Conservation (phyloP, 2,888 invertebrate genomes). For the Drosophila demipolita region DNA sequence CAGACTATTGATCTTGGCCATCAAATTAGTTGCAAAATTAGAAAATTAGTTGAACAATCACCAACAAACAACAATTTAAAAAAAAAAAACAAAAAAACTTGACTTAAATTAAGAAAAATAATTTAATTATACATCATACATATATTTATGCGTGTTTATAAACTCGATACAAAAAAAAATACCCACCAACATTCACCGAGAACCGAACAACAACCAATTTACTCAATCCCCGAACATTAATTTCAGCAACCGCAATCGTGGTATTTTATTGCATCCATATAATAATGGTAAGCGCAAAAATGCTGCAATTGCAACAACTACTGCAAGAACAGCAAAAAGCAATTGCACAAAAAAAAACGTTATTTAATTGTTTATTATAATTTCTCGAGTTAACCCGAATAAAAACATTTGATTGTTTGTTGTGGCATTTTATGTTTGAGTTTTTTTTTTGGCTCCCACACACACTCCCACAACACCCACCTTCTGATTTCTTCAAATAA, state of each 20-base stretch:
- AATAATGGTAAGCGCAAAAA: constrained; percentile 87
- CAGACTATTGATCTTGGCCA: constrained; percentile 46
- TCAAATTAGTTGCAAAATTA: constrained; percentile 46
- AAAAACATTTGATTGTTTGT: constrained; percentile 36
- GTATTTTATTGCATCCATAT: constrained; percentile 87
- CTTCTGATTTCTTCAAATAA: constrained; percentile 1
- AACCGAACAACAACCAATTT: constrained; percentile 57
- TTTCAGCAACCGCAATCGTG: constrained; percentile 85
- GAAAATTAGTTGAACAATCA: constrained; percentile 51
- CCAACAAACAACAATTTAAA: constrained; percentile 6
- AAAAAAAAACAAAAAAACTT: neutral
- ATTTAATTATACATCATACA: constrained; percentile 24
- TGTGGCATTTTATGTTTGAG: constrained; percentile 36
- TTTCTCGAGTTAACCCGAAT: constrained; percentile 15
- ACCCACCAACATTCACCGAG: constrained; percentile 43
- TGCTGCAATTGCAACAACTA: constrained; percentile 72
- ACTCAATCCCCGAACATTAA: constrained; percentile 79
- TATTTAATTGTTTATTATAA: constrained; percentile 22
- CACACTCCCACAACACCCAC: neutral
- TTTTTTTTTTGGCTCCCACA: constrained; percentile 15
- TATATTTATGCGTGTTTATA: constrained; percentile 34
- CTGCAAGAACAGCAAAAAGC: constrained; percentile 55
- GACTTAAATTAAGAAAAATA: constrained; percentile 27
- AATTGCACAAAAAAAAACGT: constrained; percentile 62
- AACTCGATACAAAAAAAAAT: constrained; percentile 14